phyloP scores from a whole-genome alignment of 2,113 vertebrate genomes.

The Cebidichthys violaceus region DNA sequence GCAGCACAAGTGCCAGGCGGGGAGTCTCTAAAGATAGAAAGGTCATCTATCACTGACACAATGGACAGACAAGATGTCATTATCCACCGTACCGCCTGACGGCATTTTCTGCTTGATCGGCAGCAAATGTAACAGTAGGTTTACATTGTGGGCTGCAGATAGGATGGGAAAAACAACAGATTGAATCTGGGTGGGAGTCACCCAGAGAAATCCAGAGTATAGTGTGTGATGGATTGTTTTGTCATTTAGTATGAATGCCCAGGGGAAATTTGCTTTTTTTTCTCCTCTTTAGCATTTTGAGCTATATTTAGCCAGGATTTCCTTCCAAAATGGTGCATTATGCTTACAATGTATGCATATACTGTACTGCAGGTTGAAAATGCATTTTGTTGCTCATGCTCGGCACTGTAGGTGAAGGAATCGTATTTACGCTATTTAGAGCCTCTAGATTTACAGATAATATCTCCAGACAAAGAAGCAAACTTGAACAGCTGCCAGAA shows the following conservation, averaged over 20 bases:
- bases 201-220: slow-evolving; percentile 9
- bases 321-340: slow-evolving; percentile 53
- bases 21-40: slow-evolving; percentile 80
- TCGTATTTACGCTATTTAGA: neutral
- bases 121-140: slow-evolving; percentile 11
- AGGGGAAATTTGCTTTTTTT: slow-evolving; percentile 16
- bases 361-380: slow-evolving; percentile 10
- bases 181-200: slow-evolving; percentile 27
- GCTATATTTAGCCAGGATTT: slow-evolving; percentile 66
- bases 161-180: neutral
- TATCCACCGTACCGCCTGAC: slow-evolving; percentile 22
- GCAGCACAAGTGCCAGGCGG: slow-evolving; percentile 43
- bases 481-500: neutral
- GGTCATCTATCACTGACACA: slow-evolving; percentile 69
- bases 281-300: slow-evolving; percentile 23
- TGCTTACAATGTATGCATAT: slow-evolving; percentile 17
- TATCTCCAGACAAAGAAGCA: neutral
- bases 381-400: neutral
- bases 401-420: neutral
- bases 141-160: slow-evolving; percentile 4
- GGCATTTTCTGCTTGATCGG: slow-evolving; percentile 41
- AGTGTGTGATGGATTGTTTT: slow-evolving; percentile 62
- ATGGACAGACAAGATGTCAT: slow-evolving; percentile 49
- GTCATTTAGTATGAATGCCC: slow-evolving; percentile 40
- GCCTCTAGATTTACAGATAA: neutral